Base-by-base conservation (phyloP, 2,888 invertebrate genomes). In the Orchestes rusci region DNA sequence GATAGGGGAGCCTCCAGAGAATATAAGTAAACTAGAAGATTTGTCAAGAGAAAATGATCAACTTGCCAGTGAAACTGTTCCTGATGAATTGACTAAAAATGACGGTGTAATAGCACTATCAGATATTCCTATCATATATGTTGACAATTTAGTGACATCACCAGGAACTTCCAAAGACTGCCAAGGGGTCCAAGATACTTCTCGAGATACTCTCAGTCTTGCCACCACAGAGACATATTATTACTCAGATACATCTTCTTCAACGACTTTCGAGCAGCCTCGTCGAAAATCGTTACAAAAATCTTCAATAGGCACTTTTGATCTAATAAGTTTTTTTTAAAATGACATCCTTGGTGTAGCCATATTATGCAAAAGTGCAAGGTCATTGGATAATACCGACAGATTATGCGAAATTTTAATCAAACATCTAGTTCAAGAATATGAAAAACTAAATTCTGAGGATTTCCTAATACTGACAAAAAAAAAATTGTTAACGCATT, bases 291-390 rank as follows among this genome's bases (percentile, higher is more conserved):
- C 23, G 23, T 5, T 30, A 10, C 7, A 30, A 30, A 30, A 30
- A 30, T 23, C 23, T 23, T 23, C 23, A 5, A 23, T 23, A 23
- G 23, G 10, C 5, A 23, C 5, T 10, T 34, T 34, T 8, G 19
- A 35, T 12, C 35, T 35, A n/a, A 18, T 3, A 19, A 35, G 16
- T 15, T 18, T 35, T 4, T 35, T 39, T 2, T 12, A 31, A 31
- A 31, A 16, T 19, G 40, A 40, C 27, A 23, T 40, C n/a, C n/a
- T 40, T 12, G 40, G 40, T 18, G 18, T 20, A 16, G 40, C 33
- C 2, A 18, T 40, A 13, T 19, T 32, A 2, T 12, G 8, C 5
- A 40, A 40, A 33, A 10, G 23, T 13, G 13, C 16, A 23, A 17
- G 23, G 2, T 8, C 2, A 33, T 23, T 40, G 8, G n/a, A 12